Evolutionary conservation across 1,140 invertebrate species (phyloP), one percentile per base, ranked within the genome.

Genomic region (Ericerus pela): DNA sequence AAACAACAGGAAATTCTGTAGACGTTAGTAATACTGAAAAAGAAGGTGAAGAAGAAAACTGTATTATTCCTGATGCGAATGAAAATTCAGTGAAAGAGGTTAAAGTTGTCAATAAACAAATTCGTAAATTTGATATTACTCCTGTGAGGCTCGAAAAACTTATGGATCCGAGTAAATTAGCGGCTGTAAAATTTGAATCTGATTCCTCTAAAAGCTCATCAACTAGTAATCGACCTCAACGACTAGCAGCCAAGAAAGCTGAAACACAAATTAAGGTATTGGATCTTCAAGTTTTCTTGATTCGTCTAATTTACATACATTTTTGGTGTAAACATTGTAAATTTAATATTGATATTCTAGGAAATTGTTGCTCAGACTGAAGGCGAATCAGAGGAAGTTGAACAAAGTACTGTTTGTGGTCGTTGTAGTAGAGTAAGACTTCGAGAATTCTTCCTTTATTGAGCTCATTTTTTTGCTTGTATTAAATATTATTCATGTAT

Each of bases 201-300:
- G 41, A 47, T 5, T 24, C 41, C 10, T 14, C 10, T 14, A 24
- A 24, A 10, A 18, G 11, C 12, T 14, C 41, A 24, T 10, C 26
- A 24, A 65, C 24, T 26, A 51, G 12, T 38, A 20, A 27, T 36
- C 54, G 57, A 24, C 65, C 65, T 24, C 58, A 64, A 51, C 41
- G 64, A 57, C 58, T 58, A 55, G 66, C 65, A 47, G 66, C 65
- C n/a, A 60, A 62, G 43, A 62, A 57, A 47, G 64, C 65, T 8
- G 64, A 63, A 51, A 61, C 59, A 54, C 62, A 63, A 56, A 66
- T 67, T 28, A 65, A 63, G 63, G 66, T 67, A 60, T 57, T 36
- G 31, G 43, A 27, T 20, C 16, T 16, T 2, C 28, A 53, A 6
- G 5, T 43, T 22, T 20, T 33, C n/a, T 33, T n/a, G 8, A 10